Percentiles rank a stretch among this genome's conserved stretches.
phyloP scores from a whole-genome alignment of 2,113 vertebrate species.

The Rhinolophus sinicus region DNA sequence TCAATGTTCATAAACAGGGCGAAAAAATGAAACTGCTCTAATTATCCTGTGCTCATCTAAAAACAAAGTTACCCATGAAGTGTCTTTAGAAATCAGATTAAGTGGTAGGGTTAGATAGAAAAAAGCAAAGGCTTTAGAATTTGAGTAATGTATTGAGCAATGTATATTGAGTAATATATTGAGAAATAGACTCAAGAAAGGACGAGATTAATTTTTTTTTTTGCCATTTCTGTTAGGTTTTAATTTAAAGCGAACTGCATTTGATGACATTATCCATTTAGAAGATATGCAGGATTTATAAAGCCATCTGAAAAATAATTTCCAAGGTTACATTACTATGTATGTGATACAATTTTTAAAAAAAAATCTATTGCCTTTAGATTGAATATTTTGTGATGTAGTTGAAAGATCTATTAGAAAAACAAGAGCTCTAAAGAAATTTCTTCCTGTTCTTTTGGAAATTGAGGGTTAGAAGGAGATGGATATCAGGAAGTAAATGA shows the following conservation, averaged over 20 bases:
- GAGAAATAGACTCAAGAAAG: background rate
- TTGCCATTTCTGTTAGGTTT: background rate
- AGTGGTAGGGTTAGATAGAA: background rate
- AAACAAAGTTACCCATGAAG: background rate
- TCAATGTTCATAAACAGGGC: background rate
- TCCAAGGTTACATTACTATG: background rate
- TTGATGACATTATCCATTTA: slow-evolving; percentile 1
- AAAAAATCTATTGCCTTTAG: background rate
- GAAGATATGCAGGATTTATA: background rate
- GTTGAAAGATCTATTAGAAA: background rate
- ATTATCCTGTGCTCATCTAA: background rate
- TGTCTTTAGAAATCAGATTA: slow-evolving; percentile 30
- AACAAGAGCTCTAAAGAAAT: background rate
- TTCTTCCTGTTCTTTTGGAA: background rate
- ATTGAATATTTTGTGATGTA: slow-evolving; percentile 2
- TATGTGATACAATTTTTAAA: background rate
- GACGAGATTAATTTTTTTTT: background rate
- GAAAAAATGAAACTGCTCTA: background rate
- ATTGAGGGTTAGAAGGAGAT: background rate
- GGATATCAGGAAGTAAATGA: background rate
- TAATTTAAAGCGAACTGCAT: background rate
- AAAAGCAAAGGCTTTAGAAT: slow-evolving; percentile 7
- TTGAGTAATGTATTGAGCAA: background rate
- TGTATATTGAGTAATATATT: background rate
- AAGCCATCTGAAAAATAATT: background rate